Percentiles rank a stretch among this genome's conserved stretches.
phyloP scores from a whole-genome alignment of 1,140 invertebrate genomes.

The Liolophura sinensis region DNA sequence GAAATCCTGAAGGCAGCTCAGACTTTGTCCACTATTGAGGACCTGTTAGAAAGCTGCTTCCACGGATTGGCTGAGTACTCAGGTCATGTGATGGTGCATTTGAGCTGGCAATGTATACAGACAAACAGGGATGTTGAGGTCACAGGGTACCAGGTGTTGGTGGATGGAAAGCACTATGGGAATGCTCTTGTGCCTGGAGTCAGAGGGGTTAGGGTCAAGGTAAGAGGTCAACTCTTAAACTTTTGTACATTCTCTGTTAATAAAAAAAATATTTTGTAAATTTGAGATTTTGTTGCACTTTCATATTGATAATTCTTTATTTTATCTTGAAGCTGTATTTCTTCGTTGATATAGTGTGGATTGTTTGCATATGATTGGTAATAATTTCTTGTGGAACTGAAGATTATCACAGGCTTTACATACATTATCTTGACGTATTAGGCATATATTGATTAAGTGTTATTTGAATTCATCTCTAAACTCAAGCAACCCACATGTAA shows the following conservation, averaged over 20 bases:
- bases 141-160: conserved; percentile 52
- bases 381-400: too few species aligned
- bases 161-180: conserved; percentile 59
- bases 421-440: too few species aligned
- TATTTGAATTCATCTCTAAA: too few species aligned
- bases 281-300: not conserved
- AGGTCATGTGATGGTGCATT: conserved; percentile 53
- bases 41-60: conserved; percentile 53
- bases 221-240: too few species aligned
- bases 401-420: too few species aligned
- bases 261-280: not conserved
- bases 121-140: conserved; percentile 47
- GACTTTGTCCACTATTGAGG: conserved; percentile 49
- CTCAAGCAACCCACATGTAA: too few species aligned
- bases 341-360: too few species aligned
- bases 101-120: conserved; percentile 56
- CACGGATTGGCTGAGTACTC: conserved; percentile 48
- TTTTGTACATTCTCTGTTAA: not conserved
- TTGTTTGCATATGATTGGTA: too few species aligned
- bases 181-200: conserved; percentile 49
- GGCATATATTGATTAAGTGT: too few species aligned
- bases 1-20: conserved; percentile 48
- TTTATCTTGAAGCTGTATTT: too few species aligned
- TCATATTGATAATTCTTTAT: not conserved
- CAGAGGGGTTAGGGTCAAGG: conserved; percentile 52